Percentiles rank a stretch among this genome's conserved stretches.
These are phyloP conservation scores for Leptinotarsa haldemani DNA, from an alignment of 2,888 invertebrate species.

Conservation along the genomic window DNA sequence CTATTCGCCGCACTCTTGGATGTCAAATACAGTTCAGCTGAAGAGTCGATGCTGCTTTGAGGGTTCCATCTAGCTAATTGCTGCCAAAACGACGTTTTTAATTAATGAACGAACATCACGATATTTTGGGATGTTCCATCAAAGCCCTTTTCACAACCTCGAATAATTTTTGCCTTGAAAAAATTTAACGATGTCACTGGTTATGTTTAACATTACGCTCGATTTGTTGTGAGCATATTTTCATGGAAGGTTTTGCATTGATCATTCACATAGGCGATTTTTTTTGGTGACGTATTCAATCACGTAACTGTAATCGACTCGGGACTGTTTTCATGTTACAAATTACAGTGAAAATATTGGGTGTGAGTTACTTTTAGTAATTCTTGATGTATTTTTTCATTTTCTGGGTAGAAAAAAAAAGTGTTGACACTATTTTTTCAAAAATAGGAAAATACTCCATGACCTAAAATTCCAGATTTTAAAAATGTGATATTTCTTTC, in stretches of 20 bases:
- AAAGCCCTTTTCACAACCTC: constrained; percentile 42
- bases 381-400: too few species aligned
- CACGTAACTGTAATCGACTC: background rate
- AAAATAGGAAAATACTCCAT: too few species aligned
- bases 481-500: too few species aligned
- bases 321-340: background rate
- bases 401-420: too few species aligned
- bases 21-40: constrained; percentile 66
- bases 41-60: constrained; percentile 65
- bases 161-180: constrained; percentile 36
- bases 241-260: background rate
- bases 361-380: background rate
- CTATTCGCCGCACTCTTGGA: constrained; percentile 65
- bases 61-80: constrained; percentile 67
- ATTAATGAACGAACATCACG: constrained; percentile 64
- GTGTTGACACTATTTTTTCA: too few species aligned
- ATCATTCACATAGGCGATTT: constrained; percentile 4
- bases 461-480: too few species aligned
- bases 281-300: constrained; percentile 11
- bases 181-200: constrained; percentile 40
- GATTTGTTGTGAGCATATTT: constrained; percentile 27
- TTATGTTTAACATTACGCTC: constrained; percentile 35
- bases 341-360: background rate
- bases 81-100: constrained; percentile 66
- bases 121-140: constrained; percentile 59